Evolutionary conservation across 2,113 vertebrate species (phyloP), one percentile per base, ranked within the genome.

Genomic region (Poeciliopsis occidentalis): DNA sequence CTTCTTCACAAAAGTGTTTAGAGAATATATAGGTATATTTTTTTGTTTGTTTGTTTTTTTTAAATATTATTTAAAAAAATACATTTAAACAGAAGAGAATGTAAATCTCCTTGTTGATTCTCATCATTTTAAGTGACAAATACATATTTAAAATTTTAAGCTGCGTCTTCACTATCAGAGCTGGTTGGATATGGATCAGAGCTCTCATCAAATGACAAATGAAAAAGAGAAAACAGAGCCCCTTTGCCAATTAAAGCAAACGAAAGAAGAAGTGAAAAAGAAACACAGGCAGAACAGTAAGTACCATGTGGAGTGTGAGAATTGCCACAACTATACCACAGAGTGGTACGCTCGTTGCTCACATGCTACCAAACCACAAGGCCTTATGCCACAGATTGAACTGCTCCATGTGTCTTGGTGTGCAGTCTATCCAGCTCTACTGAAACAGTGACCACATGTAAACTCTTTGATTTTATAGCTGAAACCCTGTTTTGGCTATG

Each of bases 281-380:
- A 41, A 39, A 31, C 17, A 34, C 6, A 57, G 51, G 13, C 61
- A 75, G 26, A 62, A 29, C 51, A 62, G 69, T 15, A 30, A 47
- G 44, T 47, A 19, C 44, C 17, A 19, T 30, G 29, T 54, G 68
- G 37, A 71, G 63, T 71, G 77, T 84, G 79, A 86, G 85, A 85
- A 64, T 85, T 83, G 85, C 88, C 88, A 82, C 87, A 91, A 41
- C 68, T 82, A 77, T 84, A 82, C 73, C 75, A 81, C 70, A 75
- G 89, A 88, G 84, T 70, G 60, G 65, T 81, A 61, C 86, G 83
- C 81, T 87, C 34, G 34, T 37, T 37, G 34, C 34, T 37, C 80
- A 88, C 82, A 90, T 82, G 82, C 65, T 76, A 82, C 76, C 63
- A 78, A 72, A 85, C 79, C 78, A 75, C 76, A 4, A 64, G 84